These are phyloP conservation scores for Onthophagus sagittarius DNA, from an alignment of 2,888 invertebrate genomes.

Conservation along the genomic window DNA sequence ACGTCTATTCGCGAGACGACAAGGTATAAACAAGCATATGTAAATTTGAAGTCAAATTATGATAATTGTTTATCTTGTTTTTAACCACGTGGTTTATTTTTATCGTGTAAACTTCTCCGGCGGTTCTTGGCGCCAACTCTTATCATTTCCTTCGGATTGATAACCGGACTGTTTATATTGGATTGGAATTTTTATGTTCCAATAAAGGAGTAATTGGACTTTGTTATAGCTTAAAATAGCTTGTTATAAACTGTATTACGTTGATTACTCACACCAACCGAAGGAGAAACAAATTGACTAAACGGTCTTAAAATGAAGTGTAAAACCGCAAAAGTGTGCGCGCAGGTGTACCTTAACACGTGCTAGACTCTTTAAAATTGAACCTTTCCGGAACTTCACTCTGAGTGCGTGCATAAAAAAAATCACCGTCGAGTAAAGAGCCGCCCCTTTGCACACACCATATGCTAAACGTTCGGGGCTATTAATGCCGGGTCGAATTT, in stretches of 20 bases:
- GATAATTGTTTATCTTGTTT: not conserved
- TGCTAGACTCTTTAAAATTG: constrained; percentile 27
- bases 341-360: constrained; percentile 27
- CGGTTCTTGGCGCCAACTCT: not conserved
- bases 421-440: not conserved
- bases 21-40: not conserved
- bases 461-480: constrained; percentile 18
- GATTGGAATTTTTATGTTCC: not conserved
- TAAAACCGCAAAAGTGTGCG: constrained; percentile 26
- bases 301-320: constrained; percentile 6
- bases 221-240: not conserved
- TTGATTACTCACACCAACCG: not conserved
- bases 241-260: not conserved
- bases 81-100: not conserved
- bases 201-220: not conserved
- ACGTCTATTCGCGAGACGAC: not conserved
- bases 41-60: not conserved
- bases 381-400: constrained; percentile 28
- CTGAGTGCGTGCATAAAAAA: not conserved
- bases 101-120: not conserved
- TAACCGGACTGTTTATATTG: not conserved
- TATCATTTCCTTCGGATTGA: not conserved
- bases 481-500: constrained; percentile 16
- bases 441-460: constrained; percentile 1
- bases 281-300: not conserved